Evolutionary conservation across 2,113 vertebrate species (phyloP), one percentile per base, ranked within the genome.

Genomic region (Cacatua alba): DNA sequence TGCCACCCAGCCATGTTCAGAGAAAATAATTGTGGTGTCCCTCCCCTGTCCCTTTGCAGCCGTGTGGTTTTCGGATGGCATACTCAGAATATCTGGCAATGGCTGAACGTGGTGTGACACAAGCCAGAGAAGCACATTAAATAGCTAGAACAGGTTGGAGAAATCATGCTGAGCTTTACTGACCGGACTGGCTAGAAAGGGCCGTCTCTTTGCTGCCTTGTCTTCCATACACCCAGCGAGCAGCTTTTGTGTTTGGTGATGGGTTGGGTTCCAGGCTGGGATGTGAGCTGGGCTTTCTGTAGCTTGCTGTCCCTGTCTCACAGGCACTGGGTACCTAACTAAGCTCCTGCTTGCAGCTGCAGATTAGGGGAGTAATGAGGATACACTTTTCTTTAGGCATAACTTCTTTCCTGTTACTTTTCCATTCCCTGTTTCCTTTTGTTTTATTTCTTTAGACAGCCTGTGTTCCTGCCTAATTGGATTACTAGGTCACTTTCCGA

Each of bases 31-130:
- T 13, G 4, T 3, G 3, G 6, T 37, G 35, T 60, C 20, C 17
- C 11, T 91, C 28, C 26, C 15, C 44, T 23, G 5, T 52, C 44
- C 53, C 29, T 20, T 33, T 35, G 52, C 55, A 87, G 17, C 69
- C 28, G 4, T 0, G 1, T 41, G 37, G 11, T 44, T 77, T 80
- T 69, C 21, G 70, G 46, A 3, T 44, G 4, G 7, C 1, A 1
- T 1, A 0, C 31, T 49, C 2, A 1, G 81, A 23, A 6, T 11
- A 4, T 7, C 55, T 57, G 69, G n/a, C 9, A 52, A 20, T 49
- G 31, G 37, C 82, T 29, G 46, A 12, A 7, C 1, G 4, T 11
- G 11, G 19, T 29, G 1, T 4, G 26, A 3, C 79, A 72, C 64
- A 10, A 68, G 33, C 6, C 44, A 28, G 39, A 82, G 55, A 13